phyloP scores from a whole-genome alignment of 1,140 invertebrate genomes.

The Drosophila leontia region DNA sequence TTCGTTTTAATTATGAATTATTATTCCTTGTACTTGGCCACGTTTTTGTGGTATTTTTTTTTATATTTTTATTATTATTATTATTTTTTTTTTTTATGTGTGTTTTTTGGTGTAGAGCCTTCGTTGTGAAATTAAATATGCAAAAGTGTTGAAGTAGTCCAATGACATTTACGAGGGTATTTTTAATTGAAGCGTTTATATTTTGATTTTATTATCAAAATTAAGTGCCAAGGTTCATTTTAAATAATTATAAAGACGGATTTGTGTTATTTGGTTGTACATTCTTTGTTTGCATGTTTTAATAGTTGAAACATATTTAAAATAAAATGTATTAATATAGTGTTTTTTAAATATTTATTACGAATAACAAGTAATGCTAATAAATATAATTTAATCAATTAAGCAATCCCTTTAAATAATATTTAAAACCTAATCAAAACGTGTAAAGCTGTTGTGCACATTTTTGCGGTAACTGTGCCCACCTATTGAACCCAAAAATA shows the following conservation, averaged over 20 bases:
- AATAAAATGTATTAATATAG: background rate
- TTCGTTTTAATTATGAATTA: constrained; percentile 70
- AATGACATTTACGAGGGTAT: constrained; percentile 34
- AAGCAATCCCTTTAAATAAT: background rate
- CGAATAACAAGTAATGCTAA: no score
- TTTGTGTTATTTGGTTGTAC: background rate
- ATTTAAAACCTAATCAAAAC: background rate
- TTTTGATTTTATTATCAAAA: background rate
- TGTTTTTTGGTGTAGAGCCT: constrained; percentile 12
- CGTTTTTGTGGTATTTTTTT: constrained; percentile 12
- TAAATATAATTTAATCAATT: no score
- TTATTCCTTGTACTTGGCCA: constrained; percentile 13
- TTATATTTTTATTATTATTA: constrained; percentile 1
- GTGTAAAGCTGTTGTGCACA: background rate
- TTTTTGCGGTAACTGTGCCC: background rate
- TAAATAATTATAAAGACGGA: background rate
- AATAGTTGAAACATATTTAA: background rate
- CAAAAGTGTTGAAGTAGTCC: constrained; percentile 28
- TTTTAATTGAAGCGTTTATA: constrained; percentile 22
- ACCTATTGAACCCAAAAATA: constrained; percentile 11
- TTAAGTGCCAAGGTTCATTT: background rate
- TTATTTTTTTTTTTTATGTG: constrained; percentile 29
- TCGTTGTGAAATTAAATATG: constrained; percentile 47
- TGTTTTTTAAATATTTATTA: no score
- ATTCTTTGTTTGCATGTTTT: background rate